Conservation (phyloP, 1,140 invertebrate genomes). For the Ceratosolen fusciceps region DNA sequence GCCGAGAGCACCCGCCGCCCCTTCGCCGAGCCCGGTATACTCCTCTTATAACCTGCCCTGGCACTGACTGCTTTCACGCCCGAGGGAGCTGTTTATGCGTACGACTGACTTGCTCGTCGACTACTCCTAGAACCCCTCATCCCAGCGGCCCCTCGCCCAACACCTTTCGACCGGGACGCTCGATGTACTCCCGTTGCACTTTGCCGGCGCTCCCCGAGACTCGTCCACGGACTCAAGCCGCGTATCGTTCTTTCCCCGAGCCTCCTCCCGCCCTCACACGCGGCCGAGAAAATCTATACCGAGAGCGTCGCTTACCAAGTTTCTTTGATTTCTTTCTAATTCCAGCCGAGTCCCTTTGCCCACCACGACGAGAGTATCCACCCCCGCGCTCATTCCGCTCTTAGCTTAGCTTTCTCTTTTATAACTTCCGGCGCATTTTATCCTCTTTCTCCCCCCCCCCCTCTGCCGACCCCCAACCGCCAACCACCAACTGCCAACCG, state of each 20-base stretch:
- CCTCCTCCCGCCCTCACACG: background rate
- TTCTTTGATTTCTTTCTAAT: conserved; percentile 27
- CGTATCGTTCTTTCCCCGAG: background rate
- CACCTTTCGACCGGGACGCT: background rate
- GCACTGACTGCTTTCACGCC: conserved; percentile 23
- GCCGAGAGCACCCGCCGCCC: conserved; percentile 2
- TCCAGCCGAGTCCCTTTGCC: too few species aligned
- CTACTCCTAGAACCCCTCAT: too few species aligned
- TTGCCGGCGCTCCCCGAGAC: background rate
- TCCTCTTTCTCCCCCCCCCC: too few species aligned
- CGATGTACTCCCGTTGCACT: background rate
- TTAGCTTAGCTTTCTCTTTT: too few species aligned
- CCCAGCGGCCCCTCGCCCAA: too few species aligned
- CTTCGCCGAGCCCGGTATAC: background rate
- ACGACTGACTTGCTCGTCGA: background rate
- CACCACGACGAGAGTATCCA: too few species aligned
- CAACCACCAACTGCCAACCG: too few species aligned
- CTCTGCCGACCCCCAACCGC: background rate
- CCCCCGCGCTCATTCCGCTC: too few species aligned
- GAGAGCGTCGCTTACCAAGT: conserved; percentile 10
- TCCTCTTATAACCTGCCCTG: conserved; percentile 32
- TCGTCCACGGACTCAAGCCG: background rate
- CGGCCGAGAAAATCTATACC: conserved; percentile 43
- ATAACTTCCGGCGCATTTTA: too few species aligned
- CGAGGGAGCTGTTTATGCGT: conserved; percentile 37